phyloP scores from a whole-genome alignment of 2,113 vertebrate genomes.

The Spheniscus mendiculus region DNA sequence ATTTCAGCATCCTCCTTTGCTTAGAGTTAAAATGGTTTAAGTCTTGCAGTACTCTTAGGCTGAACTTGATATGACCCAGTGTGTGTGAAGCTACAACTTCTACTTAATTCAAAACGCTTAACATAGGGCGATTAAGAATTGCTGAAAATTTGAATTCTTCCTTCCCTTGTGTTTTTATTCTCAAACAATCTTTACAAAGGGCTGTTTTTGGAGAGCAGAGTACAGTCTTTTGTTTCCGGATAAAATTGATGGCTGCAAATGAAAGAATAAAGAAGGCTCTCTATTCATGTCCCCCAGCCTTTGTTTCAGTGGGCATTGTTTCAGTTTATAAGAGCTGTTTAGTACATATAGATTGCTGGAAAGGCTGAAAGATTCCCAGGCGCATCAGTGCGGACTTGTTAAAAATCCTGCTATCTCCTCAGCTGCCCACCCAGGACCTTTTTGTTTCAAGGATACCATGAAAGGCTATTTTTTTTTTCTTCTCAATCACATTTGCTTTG shows the following conservation, averaged over 20 bases:
- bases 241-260: conserved; percentile 61
- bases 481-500: not conserved
- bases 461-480: not conserved
- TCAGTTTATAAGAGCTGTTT: conserved; percentile 50
- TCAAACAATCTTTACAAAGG: conserved; percentile 58
- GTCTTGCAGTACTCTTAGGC: not conserved
- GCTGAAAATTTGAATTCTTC: conserved; percentile 54
- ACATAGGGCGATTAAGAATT: conserved; percentile 41
- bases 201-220: conserved; percentile 58
- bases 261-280: conserved; percentile 58
- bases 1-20: conserved; percentile 23
- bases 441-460: conserved; percentile 23
- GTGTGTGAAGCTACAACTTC: conserved; percentile 28
- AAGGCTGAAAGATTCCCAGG: conserved; percentile 46
- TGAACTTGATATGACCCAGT: conserved; percentile 56
- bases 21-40: conserved; percentile 27
- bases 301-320: conserved; percentile 62
- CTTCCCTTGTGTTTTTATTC: conserved; percentile 55
- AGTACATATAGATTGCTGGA: conserved; percentile 51
- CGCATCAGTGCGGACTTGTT: not conserved
- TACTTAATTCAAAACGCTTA: conserved; percentile 58
- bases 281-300: conserved; percentile 45
- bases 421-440: not conserved
- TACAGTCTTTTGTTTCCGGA: conserved; percentile 65
- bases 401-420: not conserved